These are phyloP conservation scores for Lutjanus argentimaculatus DNA, from an alignment of 2,797 vertebrate genomes.

Conservation along the genomic window DNA sequence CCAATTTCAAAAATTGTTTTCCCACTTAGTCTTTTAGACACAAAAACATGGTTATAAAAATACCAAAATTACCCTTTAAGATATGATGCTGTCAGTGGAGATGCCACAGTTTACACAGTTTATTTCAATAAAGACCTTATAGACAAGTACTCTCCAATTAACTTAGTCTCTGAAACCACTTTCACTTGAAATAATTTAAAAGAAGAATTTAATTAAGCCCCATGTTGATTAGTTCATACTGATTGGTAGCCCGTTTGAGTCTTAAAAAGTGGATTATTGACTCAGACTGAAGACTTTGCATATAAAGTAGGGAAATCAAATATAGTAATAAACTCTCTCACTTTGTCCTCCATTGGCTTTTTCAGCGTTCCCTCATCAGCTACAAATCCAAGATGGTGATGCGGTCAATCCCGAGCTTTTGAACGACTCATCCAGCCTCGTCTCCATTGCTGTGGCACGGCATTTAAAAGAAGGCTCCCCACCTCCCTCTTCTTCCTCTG, in stretches of 20 bases:
- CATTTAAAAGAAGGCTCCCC: conserved; percentile 90
- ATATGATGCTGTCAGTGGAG: neutral
- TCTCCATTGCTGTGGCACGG: conserved; percentile 92
- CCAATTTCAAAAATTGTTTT: no score
- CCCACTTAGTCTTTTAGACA: no score
- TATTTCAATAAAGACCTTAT: neutral
- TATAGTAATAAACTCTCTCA: neutral
- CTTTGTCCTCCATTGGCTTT: neutral
- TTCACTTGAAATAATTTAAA: neutral
- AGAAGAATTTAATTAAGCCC: neutral
- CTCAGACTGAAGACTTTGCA: neutral
- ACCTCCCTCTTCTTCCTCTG: conserved; percentile 92
- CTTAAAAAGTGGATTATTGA: neutral
- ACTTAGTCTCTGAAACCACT: neutral
- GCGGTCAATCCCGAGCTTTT: conserved; percentile 95
- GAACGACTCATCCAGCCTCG: conserved; percentile 90
- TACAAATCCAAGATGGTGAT: conserved; percentile 98
- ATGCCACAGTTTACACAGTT: neutral
- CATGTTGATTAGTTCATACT: neutral
- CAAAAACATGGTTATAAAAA: no score
- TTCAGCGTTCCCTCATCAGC: conserved; percentile 94
- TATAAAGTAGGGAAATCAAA: neutral
- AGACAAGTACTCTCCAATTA: neutral
- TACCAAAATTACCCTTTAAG: no score
- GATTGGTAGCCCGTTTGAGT: neutral